Evolutionary conservation across 2,888 invertebrate genomes (phyloP).

Genomic region (Antheraea yamamai): DNA sequence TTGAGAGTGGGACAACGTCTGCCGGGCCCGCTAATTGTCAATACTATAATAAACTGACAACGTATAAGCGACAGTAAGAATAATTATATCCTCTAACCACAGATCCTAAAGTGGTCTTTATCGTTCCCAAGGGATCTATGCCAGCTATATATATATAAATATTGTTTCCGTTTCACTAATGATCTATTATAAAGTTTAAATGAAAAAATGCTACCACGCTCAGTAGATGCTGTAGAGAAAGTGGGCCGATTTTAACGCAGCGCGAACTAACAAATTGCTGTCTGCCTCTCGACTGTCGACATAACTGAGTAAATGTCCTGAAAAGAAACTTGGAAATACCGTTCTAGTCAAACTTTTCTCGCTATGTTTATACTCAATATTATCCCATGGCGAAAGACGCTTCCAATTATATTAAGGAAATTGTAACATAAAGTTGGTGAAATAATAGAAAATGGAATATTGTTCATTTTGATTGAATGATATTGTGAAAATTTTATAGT

Average conservation of each 20-base stretch:
- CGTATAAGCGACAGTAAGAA: too few species aligned
- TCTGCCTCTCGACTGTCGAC: slow-evolving; percentile 28
- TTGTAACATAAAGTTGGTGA: not conserved
- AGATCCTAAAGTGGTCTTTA: too few species aligned
- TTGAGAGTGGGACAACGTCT: too few species aligned
- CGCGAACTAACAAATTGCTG: slow-evolving; percentile 56
- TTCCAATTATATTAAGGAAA: slow-evolving; percentile 34
- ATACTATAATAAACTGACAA: too few species aligned
- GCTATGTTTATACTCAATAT: slow-evolving; percentile 42
- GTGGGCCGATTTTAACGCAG: slow-evolving; percentile 34
- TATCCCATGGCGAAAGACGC: slow-evolving; percentile 28
- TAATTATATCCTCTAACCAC: too few species aligned
- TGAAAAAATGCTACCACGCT: not conserved
- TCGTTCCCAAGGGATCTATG: too few species aligned
- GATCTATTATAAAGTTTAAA: not conserved
- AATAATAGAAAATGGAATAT: not conserved
- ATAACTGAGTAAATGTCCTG: slow-evolving; percentile 45
- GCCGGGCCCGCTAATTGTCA: too few species aligned
- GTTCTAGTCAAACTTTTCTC: slow-evolving; percentile 41
- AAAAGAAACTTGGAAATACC: slow-evolving; percentile 42
- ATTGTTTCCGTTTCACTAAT: not conserved
- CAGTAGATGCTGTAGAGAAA: slow-evolving; percentile 18
- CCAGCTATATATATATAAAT: not conserved
- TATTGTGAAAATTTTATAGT: not conserved
- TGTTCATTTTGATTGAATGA: not conserved